phyloP scores from a whole-genome alignment of 2,888 invertebrate species.

The Calliopum simillimum region DNA sequence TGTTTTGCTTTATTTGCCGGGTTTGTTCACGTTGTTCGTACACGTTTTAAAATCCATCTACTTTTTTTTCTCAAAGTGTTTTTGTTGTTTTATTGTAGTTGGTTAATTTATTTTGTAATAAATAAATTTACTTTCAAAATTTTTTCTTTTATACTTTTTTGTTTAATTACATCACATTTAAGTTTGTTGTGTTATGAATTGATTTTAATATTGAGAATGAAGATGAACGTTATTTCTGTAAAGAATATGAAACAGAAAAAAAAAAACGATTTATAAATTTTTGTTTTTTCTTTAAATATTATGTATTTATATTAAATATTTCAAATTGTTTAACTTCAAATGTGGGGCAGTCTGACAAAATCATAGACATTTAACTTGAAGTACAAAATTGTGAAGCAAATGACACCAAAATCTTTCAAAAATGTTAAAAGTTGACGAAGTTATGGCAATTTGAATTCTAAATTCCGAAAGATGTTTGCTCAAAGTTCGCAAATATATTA shows the following conservation, averaged over 20 bases:
- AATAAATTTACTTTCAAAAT: too few species aligned
- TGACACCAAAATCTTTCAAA: too few species aligned
- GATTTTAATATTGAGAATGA: conserved; percentile 31
- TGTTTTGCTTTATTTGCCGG: background rate
- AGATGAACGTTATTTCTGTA: conserved; percentile 44
- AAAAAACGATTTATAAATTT: conserved; percentile 21
- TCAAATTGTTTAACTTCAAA: too few species aligned
- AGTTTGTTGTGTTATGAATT: conserved; percentile 36
- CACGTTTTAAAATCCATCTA: background rate
- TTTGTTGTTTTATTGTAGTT: conserved; percentile 6
- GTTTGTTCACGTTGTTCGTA: background rate
- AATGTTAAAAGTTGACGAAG: too few species aligned
- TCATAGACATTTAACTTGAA: too few species aligned
- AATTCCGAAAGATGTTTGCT: too few species aligned
- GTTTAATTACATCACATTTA: conserved; percentile 38
- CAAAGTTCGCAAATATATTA: too few species aligned
- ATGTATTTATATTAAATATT: background rate
- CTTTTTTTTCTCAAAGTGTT: conserved; percentile 5
- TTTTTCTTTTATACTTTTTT: background rate
- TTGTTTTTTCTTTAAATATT: background rate
- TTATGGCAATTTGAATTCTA: too few species aligned
- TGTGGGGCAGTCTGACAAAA: too few species aligned
- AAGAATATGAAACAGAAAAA: conserved; percentile 38
- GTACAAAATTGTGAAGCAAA: too few species aligned
- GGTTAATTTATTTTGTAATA: too few species aligned